Evolutionary conservation across 2,888 invertebrate genomes (phyloP).

Genomic region (Cheilosia soror): DNA sequence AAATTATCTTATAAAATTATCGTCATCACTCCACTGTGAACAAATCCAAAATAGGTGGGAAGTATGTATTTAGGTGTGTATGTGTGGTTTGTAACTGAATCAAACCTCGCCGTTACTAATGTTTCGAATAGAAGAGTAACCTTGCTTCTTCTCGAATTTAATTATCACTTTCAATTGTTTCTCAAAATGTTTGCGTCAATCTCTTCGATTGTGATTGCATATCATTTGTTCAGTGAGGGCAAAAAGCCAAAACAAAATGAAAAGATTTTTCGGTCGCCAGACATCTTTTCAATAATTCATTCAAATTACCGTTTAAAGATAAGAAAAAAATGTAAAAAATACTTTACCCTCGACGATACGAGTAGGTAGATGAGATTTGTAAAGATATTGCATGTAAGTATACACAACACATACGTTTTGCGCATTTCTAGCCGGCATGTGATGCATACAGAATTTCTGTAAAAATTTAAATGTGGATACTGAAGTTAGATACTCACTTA

Average conservation of each 20-base stretch:
- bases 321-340: slow-evolving; percentile 2
- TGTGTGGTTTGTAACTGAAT: background rate
- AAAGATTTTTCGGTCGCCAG: background rate
- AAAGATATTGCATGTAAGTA: no score
- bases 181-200: slow-evolving; percentile 1
- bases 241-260: background rate
- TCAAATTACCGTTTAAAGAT: background rate
- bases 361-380: background rate
- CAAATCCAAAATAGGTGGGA: no score
- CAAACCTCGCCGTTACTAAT: background rate
- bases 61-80: no score
- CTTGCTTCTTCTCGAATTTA: slow-evolving; percentile 7
- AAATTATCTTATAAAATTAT: background rate
- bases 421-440: no score
- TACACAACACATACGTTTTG: no score
- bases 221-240: background rate
- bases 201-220: background rate
- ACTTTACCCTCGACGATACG: background rate
- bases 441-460: no score
- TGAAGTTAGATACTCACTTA: no score
- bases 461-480: no score
- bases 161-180: slow-evolving; percentile 17
- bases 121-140: background rate
- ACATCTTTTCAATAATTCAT: background rate
- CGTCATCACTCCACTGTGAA: background rate